Percentiles rank a stretch among this genome's conserved stretches.
phyloP scores from a whole-genome alignment of 2,888 invertebrate species.

The Subacronicta megacephala region DNA sequence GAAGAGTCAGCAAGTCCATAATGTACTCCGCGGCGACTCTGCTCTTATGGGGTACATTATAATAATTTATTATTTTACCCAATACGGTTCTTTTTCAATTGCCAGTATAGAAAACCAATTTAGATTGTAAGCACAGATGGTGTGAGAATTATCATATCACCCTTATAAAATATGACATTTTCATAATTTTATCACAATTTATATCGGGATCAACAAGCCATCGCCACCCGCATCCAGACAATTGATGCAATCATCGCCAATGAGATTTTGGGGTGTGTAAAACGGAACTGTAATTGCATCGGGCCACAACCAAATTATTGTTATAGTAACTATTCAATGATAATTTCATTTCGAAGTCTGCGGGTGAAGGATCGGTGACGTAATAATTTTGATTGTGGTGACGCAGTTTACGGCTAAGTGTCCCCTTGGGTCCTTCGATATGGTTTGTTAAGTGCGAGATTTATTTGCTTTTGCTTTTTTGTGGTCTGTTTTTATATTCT shows the following conservation, averaged over 20 bases:
- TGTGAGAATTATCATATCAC: conserved; percentile 70
- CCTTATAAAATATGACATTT: conserved; percentile 67
- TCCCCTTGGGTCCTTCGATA: conserved; percentile 48
- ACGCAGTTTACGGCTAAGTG: conserved; percentile 42
- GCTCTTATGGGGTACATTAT: too few relatives aligned
- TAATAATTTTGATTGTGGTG: conserved; percentile 61
- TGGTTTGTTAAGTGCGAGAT: conserved; percentile 37
- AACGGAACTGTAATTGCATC: conserved; percentile 86
- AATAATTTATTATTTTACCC: too few relatives aligned
- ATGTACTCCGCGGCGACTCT: too few relatives aligned
- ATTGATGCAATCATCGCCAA: conserved; percentile 89
- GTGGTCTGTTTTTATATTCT: conserved; percentile 16
- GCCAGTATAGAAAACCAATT: conserved; percentile 27
- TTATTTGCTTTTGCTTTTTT: conserved; percentile 39
- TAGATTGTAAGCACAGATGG: conserved; percentile 55
- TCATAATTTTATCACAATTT: conserved; percentile 82
- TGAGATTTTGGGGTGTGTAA: conserved; percentile 85
- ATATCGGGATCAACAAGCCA: conserved; percentile 85
- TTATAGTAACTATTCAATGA: conserved; percentile 86
- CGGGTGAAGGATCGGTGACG: conserved; percentile 72
- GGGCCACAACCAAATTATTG: conserved; percentile 85
- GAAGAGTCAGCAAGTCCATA: too few relatives aligned
- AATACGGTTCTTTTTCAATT: neutral
- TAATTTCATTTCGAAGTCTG: conserved; percentile 78
- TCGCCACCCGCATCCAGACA: conserved; percentile 87